phyloP scores from a whole-genome alignment of 2,888 invertebrate species.

The Papilio elwesi region DNA sequence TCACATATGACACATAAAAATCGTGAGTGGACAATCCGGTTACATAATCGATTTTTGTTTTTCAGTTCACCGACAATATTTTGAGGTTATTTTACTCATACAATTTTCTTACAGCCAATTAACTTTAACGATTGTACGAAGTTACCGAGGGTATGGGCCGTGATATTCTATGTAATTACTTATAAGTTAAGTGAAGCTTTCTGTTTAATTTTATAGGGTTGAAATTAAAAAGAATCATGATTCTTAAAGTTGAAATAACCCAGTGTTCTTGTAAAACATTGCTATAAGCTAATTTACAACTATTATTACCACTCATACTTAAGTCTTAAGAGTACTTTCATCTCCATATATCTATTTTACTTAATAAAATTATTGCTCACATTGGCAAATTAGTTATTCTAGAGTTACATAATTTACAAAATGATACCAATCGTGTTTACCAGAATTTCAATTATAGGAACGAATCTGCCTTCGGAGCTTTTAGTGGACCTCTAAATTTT shows the following conservation, averaged over 20 bases:
- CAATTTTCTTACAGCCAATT: neutral
- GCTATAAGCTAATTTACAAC: too few relatives aligned
- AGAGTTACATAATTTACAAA: neutral
- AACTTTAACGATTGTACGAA: neutral
- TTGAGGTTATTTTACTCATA: neutral
- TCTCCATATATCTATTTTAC: too few relatives aligned
- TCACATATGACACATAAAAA: slow-evolving; percentile 62
- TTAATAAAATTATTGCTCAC: too few relatives aligned
- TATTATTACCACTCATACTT: too few relatives aligned
- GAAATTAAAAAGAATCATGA: too few relatives aligned
- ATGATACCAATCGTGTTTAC: neutral
- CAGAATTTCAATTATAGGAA: too few relatives aligned
- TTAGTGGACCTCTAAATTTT: too few relatives aligned
- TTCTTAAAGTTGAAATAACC: neutral
- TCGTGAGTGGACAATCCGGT: slow-evolving; percentile 68
- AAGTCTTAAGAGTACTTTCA: too few relatives aligned
- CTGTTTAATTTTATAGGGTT: neutral
- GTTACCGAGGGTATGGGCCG: neutral
- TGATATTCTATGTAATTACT: neutral
- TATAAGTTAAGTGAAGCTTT: neutral
- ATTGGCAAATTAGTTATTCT: neutral
- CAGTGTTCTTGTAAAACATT: too few relatives aligned
- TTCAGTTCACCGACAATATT: slow-evolving; percentile 27
- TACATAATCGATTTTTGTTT: slow-evolving; percentile 61
- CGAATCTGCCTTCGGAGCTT: too few relatives aligned